Conservation (phyloP, 2,113 vertebrate species). For the Eptesicus fuscus region DNA sequence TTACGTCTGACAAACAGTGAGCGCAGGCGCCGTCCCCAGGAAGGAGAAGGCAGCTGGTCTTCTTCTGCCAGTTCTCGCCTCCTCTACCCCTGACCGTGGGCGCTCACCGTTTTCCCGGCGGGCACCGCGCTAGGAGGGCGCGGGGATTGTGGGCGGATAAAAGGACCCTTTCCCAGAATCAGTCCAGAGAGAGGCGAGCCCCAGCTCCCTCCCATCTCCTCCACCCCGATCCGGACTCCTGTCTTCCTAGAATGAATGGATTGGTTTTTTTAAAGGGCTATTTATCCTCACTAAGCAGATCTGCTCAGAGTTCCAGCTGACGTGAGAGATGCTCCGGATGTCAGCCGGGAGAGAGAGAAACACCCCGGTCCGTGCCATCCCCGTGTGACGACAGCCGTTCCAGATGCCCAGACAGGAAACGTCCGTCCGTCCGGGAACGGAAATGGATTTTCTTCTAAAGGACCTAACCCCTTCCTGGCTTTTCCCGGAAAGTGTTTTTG, state of each 20-base stretch:
- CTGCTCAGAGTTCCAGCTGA: background rate
- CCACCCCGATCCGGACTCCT: background rate
- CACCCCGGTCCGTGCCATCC: too few relatives aligned
- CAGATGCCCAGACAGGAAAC: background rate
- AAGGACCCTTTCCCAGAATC: background rate
- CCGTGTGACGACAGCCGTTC: background rate
- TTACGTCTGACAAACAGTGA: background rate
- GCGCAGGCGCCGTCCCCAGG: background rate
- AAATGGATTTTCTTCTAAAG: too few relatives aligned
- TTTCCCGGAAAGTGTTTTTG: too few relatives aligned
- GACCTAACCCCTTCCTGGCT: too few relatives aligned
- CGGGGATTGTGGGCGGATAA: fast-evolving
- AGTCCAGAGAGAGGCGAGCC: background rate
- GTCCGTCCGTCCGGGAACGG: too few relatives aligned
- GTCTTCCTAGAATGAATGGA: background rate
- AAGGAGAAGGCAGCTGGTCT: background rate
- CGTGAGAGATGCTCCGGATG: background rate
- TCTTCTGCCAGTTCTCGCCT: fast-evolving
- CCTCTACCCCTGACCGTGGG: background rate
- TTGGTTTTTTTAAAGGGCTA: background rate
- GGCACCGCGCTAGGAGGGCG: too few relatives aligned
- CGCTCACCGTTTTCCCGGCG: background rate
- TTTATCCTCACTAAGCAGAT: background rate
- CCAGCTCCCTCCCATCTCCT: background rate
- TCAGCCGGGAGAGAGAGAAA: background rate